Evolutionary conservation across 2,888 invertebrate genomes (phyloP).

Genomic region (Rapana venosa): DNA sequence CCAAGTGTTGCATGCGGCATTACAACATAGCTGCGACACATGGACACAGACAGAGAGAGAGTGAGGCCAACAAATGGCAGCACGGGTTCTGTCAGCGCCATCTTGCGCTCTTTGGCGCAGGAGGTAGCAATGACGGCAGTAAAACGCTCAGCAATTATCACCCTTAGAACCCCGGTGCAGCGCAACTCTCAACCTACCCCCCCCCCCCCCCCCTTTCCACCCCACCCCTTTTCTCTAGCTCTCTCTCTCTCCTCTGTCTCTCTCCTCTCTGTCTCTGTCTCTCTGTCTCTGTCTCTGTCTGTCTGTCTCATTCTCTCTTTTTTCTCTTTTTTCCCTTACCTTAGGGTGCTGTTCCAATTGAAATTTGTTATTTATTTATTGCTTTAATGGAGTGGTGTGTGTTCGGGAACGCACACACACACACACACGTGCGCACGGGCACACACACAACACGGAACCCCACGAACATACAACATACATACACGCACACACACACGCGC

Average conservation of each 20-base stretch:
- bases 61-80: background rate
- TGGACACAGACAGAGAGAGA: background rate
- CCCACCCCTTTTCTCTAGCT: background rate
- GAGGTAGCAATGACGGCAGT: background rate
- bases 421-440: too few relatives aligned
- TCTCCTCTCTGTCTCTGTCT: background rate
- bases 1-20: too few relatives aligned
- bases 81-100: background rate
- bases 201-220: too few relatives aligned
- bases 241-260: background rate
- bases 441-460: too few relatives aligned
- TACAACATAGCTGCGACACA: too few relatives aligned
- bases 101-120: conserved; percentile 2
- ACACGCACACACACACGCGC: too few relatives aligned
- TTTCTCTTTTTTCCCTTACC: background rate
- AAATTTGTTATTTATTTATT: too few relatives aligned
- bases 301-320: background rate
- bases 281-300: background rate
- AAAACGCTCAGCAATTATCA: background rate
- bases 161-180: background rate
- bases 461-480: too few relatives aligned
- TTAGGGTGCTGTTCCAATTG: too few relatives aligned
- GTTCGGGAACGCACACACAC: too few relatives aligned
- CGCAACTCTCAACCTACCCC: background rate
- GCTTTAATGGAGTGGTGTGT: too few relatives aligned